These are phyloP conservation scores for Microctenopoma lineatum DNA, from an alignment of 2,797 vertebrate genomes.

Conservation along the genomic window DNA sequence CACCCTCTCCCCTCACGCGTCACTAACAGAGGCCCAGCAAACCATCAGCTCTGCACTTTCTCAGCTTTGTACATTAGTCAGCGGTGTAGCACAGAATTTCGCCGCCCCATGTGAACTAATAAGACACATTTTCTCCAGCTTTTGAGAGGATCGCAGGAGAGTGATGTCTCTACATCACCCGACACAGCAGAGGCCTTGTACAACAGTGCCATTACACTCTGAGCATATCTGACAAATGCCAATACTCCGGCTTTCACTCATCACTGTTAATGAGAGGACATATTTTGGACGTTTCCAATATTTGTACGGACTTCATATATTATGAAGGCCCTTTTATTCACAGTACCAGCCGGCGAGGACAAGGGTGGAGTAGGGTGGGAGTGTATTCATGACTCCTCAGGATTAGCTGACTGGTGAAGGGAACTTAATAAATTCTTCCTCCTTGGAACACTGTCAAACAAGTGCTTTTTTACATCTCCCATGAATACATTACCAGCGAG, in stretches of 20 bases:
- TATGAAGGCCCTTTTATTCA: conserved; percentile 70
- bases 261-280: conserved; percentile 82
- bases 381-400: conserved; percentile 64
- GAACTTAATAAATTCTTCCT: conserved; percentile 87
- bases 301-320: conserved; percentile 78
- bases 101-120: conserved; percentile 81
- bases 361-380: conserved; percentile 56
- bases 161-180: conserved; percentile 77
- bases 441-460: conserved; percentile 86
- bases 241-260: conserved; percentile 74
- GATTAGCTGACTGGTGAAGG: conserved; percentile 76
- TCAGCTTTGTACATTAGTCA: conserved; percentile 85
- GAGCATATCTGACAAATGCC: conserved; percentile 79
- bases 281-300: conserved; percentile 82
- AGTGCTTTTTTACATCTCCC: conserved; percentile 82
- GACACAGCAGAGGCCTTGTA: conserved; percentile 83
- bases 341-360: conserved; percentile 42
- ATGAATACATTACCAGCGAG: conserved; percentile 84
- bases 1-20: conserved; percentile 65
- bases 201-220: conserved; percentile 76
- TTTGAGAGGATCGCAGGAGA: conserved; percentile 75
- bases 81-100: conserved; percentile 84
- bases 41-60: conserved; percentile 75
- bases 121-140: conserved; percentile 75
- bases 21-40: conserved; percentile 65